Base-by-base conservation (phyloP, 2,113 vertebrate species). In the Brachionichthys hirsutus region DNA sequence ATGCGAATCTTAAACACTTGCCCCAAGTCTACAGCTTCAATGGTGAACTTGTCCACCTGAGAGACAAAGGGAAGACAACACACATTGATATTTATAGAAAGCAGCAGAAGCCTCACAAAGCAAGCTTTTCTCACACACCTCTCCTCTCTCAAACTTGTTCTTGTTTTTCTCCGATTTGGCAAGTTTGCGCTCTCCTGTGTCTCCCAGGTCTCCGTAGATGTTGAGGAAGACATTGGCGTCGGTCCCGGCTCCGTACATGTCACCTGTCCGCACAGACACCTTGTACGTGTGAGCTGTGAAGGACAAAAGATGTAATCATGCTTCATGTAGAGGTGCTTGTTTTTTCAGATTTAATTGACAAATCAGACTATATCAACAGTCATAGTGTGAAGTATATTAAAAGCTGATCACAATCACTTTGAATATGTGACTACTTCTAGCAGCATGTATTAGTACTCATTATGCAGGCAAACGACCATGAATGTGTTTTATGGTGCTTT, bases 71-170 rank as follows among this genome's bases (percentile, higher is more conserved):
- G 2, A 57, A n/a, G 6, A 42, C 9, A 15, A 49, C 12, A 38
- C 13, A 38, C 22, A 55, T 34, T 48, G 18, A 45, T 16, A 14
- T 14, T 11, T 59, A 13, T 8, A 16, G 1, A 18, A 9, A 19
- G n/a, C n/a, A n/a, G n/a, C n/a, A n/a, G n/a, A n/a, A n/a, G 0
- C 14, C 9, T 47, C 34, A 0, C 60, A 13, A n/a, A n/a, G n/a
- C n/a, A n/a, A n/a, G 4, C 3, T 34, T 12, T 58, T 13, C 15
- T 47, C 13, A 51, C 61, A 24, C 89, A 98, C 97, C 88, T 86
- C 88, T 87, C 93, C 95, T 91, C 92, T 94, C 89, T 98, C 94
- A 67, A 99, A 99, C 83, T 99, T 99, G 92, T 99, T 99, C 57
- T 89, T 91, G 75, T 92, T 95, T 19, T 80, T 95, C 77, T 96